Evolutionary conservation across 2,113 vertebrate species (phyloP), one percentile per base, ranked within the genome.

Genomic region (Stigmatopora nigra): DNA sequence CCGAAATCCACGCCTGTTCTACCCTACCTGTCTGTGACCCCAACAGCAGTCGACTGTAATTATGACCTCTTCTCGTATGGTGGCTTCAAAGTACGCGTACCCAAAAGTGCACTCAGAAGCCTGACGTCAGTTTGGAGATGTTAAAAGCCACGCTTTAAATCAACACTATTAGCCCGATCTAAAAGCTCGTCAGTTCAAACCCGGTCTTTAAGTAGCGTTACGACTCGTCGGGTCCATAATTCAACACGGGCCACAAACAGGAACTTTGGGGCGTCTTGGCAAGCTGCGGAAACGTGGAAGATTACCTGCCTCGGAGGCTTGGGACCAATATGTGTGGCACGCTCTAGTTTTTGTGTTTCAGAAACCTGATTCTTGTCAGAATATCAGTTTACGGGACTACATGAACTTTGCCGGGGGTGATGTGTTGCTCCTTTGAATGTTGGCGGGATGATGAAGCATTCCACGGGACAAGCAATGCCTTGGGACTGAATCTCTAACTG

Each of bases 321-420:
- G 56, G 81, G 80, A 74, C 64, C 79, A 75, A 82, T 84, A 80
- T 78, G 72, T 78, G 78, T 75, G 79, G 83, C 87, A 86, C 83
- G 68, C 70, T 87, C 85, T 82, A 76, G 65, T 78, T 67, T 84
- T 85, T 84, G 78, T 87, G 77, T 88, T 86, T 84, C 68, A 84
- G 86, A 87, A 86, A 87, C 81, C 73, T 60, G 77, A 87, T 76
- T 86, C 86, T 86, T 88, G 87, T 88, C 61, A 76, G 84, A 86
- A 83, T 87, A 87, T 89, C 83, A 49, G 74, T 80, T 89, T 88
- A 80, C 85, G 47, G 69, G 41, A 22, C 77, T 67, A 80, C 82
- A 86, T 69, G 80, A 80, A 82, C 77, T 80, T 74, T 75, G 73
- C 87, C 56, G 17, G 31, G 59, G 78, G 88, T 61, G 0, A 77